A percentile compares a stretch with the other conserved stretches of the same genome.
Conservation (phyloP, 37 sponge, comb jelly and placozoan species). For the Dysidea cf. avara region DNA sequence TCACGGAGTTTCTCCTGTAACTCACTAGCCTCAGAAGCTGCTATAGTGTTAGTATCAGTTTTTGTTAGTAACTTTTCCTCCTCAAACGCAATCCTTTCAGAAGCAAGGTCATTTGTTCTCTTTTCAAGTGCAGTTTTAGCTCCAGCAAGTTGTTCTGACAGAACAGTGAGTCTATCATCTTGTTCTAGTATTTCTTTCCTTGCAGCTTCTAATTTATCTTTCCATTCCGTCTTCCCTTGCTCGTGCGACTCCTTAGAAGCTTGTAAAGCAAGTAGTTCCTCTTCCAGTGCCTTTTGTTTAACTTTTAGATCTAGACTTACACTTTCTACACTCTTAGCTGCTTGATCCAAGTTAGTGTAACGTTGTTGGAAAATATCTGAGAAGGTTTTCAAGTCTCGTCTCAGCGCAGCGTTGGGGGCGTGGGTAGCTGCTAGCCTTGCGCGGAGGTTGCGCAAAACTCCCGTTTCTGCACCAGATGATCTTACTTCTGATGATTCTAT, state of each 20-base stretch:
- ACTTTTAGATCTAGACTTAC: conserved; percentile 37
- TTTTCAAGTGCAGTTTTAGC: conserved; percentile 63
- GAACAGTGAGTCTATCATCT: conserved; percentile 67
- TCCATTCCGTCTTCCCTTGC: conserved; percentile 60
- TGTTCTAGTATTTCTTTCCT: conserved; percentile 67
- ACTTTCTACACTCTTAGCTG: conserved; percentile 10
- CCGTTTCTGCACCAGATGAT: conserved; percentile 1
- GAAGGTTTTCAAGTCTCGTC: conserved; percentile 60
- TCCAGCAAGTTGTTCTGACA: conserved; percentile 72
- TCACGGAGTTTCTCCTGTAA: conserved; percentile 55
- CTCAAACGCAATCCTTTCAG: conserved; percentile 75
- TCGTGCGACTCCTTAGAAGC: conserved; percentile 25
- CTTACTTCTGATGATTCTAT: conserved; percentile 69
- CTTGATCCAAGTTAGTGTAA: conserved; percentile 39
- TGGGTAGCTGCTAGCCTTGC: conserved; percentile 80
- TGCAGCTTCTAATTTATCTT: conserved; percentile 58
- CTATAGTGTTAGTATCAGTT: conserved; percentile 1
- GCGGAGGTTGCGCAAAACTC: conserved; percentile 65
- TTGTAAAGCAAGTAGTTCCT: background rate
- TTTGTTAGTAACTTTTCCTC: conserved; percentile 62
- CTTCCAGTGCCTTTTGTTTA: conserved; percentile 49
- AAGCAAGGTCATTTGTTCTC: conserved; percentile 58
- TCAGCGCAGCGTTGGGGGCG: conserved; percentile 69
- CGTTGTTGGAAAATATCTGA: conserved; percentile 59
- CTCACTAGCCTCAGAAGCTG: conserved; percentile 66